Evolutionary conservation across 2,113 vertebrate genomes (phyloP).

Genomic region (Pedionomus torquatus): DNA sequence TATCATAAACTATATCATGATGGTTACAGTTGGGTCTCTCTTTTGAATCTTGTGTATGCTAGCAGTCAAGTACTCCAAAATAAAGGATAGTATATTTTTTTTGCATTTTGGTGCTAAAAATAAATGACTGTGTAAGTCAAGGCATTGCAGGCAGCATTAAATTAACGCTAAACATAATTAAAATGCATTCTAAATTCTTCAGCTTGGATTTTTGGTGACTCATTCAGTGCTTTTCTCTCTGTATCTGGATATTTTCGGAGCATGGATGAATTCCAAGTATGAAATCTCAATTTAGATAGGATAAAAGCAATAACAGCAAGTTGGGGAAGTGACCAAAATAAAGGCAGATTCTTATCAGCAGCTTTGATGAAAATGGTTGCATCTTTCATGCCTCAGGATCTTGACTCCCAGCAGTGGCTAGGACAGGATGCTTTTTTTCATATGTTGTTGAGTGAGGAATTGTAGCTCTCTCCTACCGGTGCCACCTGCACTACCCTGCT

Average conservation of each 20-base stretch:
- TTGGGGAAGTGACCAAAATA: not conserved
- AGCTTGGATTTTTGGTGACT: slow-evolving; percentile 25
- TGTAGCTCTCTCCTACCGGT: not conserved
- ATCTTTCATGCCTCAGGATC: not conserved
- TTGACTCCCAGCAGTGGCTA: not conserved
- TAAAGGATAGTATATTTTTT: not conserved
- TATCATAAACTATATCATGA: not conserved
- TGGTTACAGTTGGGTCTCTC: not conserved
- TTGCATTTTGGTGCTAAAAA: not conserved
- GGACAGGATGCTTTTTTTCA: not conserved
- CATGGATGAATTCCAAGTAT: slow-evolving; percentile 5
- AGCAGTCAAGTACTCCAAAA: not conserved
- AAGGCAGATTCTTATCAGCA: not conserved
- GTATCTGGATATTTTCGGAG: slow-evolving; percentile 15
- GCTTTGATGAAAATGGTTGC: not conserved
- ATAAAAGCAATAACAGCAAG: not conserved
- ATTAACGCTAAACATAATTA: not conserved
- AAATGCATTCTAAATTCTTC: slow-evolving; percentile 16
- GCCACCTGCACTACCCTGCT: not conserved
- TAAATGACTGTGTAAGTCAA: not conserved
- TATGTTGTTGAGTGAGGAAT: not conserved
- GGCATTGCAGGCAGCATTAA: not conserved
- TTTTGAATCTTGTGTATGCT: not conserved
- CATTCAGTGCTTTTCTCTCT: not conserved
- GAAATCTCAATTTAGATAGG: not conserved